Base-by-base conservation (phyloP, 1,140 invertebrate genomes). In the Zaprionus camerounensis region DNA sequence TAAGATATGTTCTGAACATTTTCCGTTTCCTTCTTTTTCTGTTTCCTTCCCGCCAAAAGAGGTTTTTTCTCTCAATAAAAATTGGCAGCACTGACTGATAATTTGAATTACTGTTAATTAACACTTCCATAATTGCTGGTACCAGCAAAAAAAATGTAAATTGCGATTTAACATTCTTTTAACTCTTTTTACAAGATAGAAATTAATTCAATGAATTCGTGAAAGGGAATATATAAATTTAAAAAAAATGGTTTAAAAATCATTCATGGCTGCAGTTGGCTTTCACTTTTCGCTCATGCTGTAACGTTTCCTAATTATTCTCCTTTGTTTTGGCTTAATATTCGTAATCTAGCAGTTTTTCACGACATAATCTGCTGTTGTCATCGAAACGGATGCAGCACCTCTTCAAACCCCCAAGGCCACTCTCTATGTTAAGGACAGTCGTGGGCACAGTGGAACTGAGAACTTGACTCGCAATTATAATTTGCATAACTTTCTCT, bases 401-500 rank as follows among this genome's bases (percentile, higher is more conserved):
- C n/a, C n/a, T 2, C 41, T 9, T 46, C n/a, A 46, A 46, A 46
- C 41, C 41, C 6, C n/a, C 41, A 7, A 17, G 41, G 17, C n/a
- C 41, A 46, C 5, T n/a, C 41, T n/a, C 31, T 11, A 11, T 34
- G 31, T 34, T 34, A 34, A 34, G 31, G n/a, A 11, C 7, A 17
- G n/a, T 9, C 31, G 31, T 44, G n/a, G 15, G 7, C 15, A n/a
- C 6, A 17, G 1, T 44, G n/a, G n/a, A 17, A 44, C 31, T 68
- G 56, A 24, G 36, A 24, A 31, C 26, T 49, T 55, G 31, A 36
- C 59, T 53, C 31, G 20, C 31, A 38, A 28, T 24, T 59, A 57
- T 65, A 70, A 64, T 78, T 82, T 84, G 67, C 75, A 65, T 69
- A 78, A 64, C 51, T 77, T 62, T 22, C 15, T 36, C 22, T 1